phyloP scores from a whole-genome alignment of 2,113 vertebrate species.

The Phalacrocorax aristotelis region DNA sequence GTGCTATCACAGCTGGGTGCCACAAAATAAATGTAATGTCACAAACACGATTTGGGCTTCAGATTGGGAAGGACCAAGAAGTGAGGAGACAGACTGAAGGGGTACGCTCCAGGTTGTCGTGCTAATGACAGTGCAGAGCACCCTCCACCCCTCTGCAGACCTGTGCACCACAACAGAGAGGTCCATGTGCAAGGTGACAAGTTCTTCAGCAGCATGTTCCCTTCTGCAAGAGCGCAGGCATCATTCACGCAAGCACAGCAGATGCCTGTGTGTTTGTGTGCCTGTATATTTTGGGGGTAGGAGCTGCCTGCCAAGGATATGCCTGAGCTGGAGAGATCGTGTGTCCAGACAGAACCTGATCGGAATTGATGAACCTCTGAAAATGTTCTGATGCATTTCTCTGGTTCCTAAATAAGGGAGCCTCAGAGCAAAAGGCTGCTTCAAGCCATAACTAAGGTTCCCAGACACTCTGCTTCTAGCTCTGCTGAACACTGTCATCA shows the following conservation, averaged over 20 bases:
- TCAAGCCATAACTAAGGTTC: not conserved
- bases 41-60: not conserved
- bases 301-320: conserved; percentile 13
- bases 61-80: not conserved
- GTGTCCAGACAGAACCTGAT: conserved; percentile 35
- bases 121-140: not conserved
- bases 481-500: not conserved
- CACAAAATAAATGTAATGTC: fast-evolving
- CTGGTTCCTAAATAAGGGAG: not conserved
- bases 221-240: not conserved
- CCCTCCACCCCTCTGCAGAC: not conserved
- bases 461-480: not conserved
- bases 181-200: fast-evolving
- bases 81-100: not conserved
- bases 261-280: fast-evolving
- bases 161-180: fast-evolving
- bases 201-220: not conserved
- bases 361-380: conserved; percentile 5
- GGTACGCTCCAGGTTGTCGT: fast-evolving
- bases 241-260: not conserved
- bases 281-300: not conserved
- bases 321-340: not conserved
- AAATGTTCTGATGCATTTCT: not conserved
- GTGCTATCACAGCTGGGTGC: not conserved
- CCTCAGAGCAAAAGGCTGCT: not conserved